Percentiles rank a stretch among this genome's conserved stretches.
Conservation (phyloP, 2,888 invertebrate species). For the Lithosia quadra region DNA sequence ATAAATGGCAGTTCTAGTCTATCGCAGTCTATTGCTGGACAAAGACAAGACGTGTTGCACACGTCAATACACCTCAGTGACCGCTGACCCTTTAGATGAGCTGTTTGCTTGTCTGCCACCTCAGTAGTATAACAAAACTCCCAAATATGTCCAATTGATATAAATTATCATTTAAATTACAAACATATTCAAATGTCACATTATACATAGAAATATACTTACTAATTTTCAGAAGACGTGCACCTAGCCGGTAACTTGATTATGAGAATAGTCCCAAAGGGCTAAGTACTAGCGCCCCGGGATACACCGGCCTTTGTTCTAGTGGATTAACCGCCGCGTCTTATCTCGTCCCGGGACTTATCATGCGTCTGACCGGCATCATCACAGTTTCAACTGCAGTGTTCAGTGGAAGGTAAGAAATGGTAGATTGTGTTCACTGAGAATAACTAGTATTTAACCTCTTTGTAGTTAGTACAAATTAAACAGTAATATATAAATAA, state of each 20-base stretch:
- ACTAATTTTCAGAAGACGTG: background rate
- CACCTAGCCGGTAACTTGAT: constrained; percentile 13
- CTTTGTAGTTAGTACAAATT: background rate
- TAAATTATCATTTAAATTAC: too few relatives aligned
- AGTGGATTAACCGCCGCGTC: constrained; percentile 63
- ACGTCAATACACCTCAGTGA: too few relatives aligned
- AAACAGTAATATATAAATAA: background rate
- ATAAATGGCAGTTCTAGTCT: too few relatives aligned
- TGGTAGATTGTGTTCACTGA: constrained; percentile 7
- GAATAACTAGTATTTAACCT: background rate
- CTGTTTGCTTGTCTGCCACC: too few relatives aligned
- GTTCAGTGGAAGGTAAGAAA: background rate
- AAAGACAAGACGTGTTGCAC: too few relatives aligned
- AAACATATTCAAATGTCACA: background rate
- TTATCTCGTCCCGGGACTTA: constrained; percentile 68
- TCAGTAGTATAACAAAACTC: too few relatives aligned
- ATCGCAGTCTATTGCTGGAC: too few relatives aligned
- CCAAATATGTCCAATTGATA: too few relatives aligned
- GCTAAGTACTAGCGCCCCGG: constrained; percentile 55
- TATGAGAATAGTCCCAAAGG: constrained; percentile 56
- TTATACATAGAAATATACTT: background rate
- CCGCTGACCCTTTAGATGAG: too few relatives aligned
- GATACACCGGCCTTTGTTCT: constrained; percentile 71
- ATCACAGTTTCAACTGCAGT: constrained; percentile 42
- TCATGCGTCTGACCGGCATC: constrained; percentile 66